A percentile compares a stretch with the other conserved stretches of the same genome.
phyloP scores from a whole-genome alignment of 37 sponge, comb jelly and placozoan genomes.

The Haliclona indistincta region DNA sequence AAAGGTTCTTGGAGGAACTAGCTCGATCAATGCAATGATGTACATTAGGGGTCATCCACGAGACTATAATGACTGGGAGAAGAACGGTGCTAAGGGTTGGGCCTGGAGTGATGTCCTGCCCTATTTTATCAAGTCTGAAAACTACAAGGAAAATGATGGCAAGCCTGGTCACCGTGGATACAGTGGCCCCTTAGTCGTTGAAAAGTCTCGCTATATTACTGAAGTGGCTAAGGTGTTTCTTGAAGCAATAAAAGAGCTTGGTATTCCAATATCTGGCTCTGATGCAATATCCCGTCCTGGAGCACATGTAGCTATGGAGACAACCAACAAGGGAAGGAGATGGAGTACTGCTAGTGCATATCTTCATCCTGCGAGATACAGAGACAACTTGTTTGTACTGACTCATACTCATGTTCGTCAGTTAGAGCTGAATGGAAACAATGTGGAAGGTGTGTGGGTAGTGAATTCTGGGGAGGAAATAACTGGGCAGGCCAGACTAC shows the following conservation, averaged over 20 bases:
- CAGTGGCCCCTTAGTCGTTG: slow-evolving; percentile 68
- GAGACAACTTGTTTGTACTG: slow-evolving; percentile 67
- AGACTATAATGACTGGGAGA: slow-evolving; percentile 85
- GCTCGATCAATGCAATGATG: slow-evolving; percentile 78
- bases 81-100: slow-evolving; percentile 84
- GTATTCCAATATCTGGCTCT: slow-evolving; percentile 59
- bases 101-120: slow-evolving; percentile 77
- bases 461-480: slow-evolving; percentile 42
- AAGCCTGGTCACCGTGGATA: slow-evolving; percentile 66
- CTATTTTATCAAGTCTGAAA: slow-evolving; percentile 83
- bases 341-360: slow-evolving; percentile 67
- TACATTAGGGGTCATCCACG: slow-evolving; percentile 75
- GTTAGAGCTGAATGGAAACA: slow-evolving; percentile 44
- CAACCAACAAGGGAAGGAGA: slow-evolving; percentile 55
- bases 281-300: slow-evolving; percentile 75
- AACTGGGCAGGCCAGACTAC: slow-evolving; percentile 18
- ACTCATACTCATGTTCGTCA: slow-evolving; percentile 37
- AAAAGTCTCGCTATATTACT: slow-evolving; percentile 30
- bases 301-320: slow-evolving; percentile 47
- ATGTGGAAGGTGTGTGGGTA: slow-evolving; percentile 28
- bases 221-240: slow-evolving; percentile 53
- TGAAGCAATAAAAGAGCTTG: slow-evolving; percentile 69
- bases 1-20: slow-evolving; percentile 79
- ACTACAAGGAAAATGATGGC: slow-evolving; percentile 29
- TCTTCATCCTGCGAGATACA: slow-evolving; percentile 55